These are phyloP conservation scores for Barypeithes pellucidus DNA, from an alignment of 2,888 invertebrate genomes.

Conservation along the genomic window DNA sequence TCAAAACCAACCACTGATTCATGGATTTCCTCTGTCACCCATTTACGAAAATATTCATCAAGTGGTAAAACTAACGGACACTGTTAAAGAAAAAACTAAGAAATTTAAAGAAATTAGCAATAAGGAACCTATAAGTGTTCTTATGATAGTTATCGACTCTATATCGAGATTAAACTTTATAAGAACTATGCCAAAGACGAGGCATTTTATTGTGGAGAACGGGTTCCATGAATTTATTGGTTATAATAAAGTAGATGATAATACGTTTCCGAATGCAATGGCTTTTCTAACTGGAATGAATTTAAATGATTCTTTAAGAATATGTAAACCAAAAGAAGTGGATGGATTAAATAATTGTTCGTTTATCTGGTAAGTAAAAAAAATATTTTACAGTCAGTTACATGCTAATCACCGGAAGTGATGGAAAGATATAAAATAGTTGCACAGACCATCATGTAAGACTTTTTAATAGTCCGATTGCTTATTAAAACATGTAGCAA, in stretches of 20 bases:
- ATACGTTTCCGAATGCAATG: conserved; percentile 93
- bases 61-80: conserved; percentile 64
- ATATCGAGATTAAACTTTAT: conserved; percentile 86
- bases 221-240: conserved; percentile 66
- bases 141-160: conserved; percentile 89
- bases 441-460: too few relatives aligned
- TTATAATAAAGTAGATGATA: conserved; percentile 84
- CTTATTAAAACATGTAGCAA: too few relatives aligned
- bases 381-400: background rate
- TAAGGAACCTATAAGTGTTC: conserved; percentile 75
- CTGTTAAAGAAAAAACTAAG: conserved; percentile 70
- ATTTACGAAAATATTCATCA: conserved; percentile 75
- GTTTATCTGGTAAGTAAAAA: conserved; percentile 80
- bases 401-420: too few relatives aligned
- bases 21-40: conserved; percentile 31
- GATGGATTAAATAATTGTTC: conserved; percentile 81
- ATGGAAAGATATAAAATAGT: too few relatives aligned
- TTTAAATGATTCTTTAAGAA: background rate
- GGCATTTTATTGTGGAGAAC: conserved; percentile 76
- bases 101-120: conserved; percentile 41
- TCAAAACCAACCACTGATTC: background rate
- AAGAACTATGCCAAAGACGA: conserved; percentile 83
- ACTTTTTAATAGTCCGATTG: too few relatives aligned
- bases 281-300: conserved; percentile 83
- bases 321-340: conserved; percentile 70